Percentiles rank a stretch among this genome's conserved stretches.
phyloP scores from a whole-genome alignment of 2,888 invertebrate species.

The Drosophila conformis region DNA sequence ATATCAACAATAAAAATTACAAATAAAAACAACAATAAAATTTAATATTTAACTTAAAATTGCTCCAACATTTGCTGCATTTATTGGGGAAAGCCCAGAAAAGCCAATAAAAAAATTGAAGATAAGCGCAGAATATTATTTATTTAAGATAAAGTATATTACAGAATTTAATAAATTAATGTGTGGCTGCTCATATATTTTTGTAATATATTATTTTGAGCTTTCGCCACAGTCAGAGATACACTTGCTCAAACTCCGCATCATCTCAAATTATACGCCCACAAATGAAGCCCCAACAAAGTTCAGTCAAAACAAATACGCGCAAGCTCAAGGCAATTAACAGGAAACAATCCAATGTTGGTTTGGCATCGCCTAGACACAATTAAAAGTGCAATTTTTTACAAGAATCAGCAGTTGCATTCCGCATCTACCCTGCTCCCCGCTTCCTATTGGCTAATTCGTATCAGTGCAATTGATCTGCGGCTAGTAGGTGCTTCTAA shows the following conservation, averaged over 20 bases:
- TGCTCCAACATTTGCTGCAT: neutral
- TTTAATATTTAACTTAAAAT: neutral
- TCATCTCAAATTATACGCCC: slow-evolving; percentile 17
- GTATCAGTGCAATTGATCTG: slow-evolving; percentile 71
- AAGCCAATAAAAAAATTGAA: neutral
- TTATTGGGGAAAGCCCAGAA: neutral
- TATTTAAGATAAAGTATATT: neutral
- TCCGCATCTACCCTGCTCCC: slow-evolving; percentile 31
- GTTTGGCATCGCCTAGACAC: slow-evolving; percentile 28
- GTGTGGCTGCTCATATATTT: neutral
- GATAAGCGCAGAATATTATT: neutral
- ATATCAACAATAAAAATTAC: neutral
- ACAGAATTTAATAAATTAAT: neutral
- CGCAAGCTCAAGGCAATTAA: slow-evolving; percentile 55
- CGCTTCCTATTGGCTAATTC: slow-evolving; percentile 60
- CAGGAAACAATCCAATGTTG: slow-evolving; percentile 49
- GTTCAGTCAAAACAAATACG: slow-evolving; percentile 51
- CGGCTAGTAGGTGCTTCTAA: slow-evolving; percentile 24
- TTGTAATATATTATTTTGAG: neutral
- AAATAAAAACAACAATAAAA: neutral
- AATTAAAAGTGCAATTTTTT: slow-evolving; percentile 69
- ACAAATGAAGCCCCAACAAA: slow-evolving; percentile 27
- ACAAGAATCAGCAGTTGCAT: slow-evolving; percentile 45
- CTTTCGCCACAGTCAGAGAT: slow-evolving; percentile 29
- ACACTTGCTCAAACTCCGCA: slow-evolving; percentile 3